Base-by-base conservation (phyloP, 1,140 invertebrate genomes). In the Coelopa frigida region DNA sequence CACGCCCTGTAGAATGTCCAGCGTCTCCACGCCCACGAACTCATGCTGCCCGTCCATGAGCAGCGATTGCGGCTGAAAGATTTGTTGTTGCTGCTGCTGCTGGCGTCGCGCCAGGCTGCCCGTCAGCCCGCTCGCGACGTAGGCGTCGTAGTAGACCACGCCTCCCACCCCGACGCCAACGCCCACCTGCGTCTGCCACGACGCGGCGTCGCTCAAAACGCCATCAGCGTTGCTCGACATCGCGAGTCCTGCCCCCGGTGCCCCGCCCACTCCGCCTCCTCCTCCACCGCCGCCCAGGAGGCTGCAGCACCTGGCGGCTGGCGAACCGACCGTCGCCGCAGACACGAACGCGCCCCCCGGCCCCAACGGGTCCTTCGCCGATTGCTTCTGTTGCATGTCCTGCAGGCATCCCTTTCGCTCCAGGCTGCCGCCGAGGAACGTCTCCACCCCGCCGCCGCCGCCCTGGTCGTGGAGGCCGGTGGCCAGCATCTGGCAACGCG, bases 1-100 rank as follows among this genome's bases (percentile, higher is more conserved):
- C 33, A 69, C 56, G 24, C 62, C 65, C 26, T 69, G 65, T 14
- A 69, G 50, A 33, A 69, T 69, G 41, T 69, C 66, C 24, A 69
- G 53, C 10, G 61, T 63, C 39, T 64, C 58, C 1, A 67, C 57
- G 42, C 62, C 66, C 39, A 68, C 54, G 26, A 59, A 68, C 18
- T 69, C 62, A 5, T 27, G 29, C 15, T 5, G 31, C 8, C 17
- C 2, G 56, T 56, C 18, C 52, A 53, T 11, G 55, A 22, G n/a
- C n/a, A n/a, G 22, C 18, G 38, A 48, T 18, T 54, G 18, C 6
- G 47, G 37, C 21, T 48, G 58, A 12, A 61, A 58, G 3, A 44
- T 33, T 11, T 49, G 56, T 10, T 58, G 58, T 22, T 49, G 49
- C 32, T 51, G 44, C 27, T 55, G 60, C 12, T 38, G 44, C n/a